Percentiles rank a stretch among this genome's conserved stretches.
phyloP scores from a whole-genome alignment of 1,140 invertebrate genomes.

The silkworm (Bombyx mori) region ASM3026992v2 NC_085131.1:6991501-6992000 shows the following conservation, averaged over 20 bases:
- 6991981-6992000: conserved; percentile 66
- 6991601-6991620: no score
- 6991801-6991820: conserved; percentile 51
- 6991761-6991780: background rate
- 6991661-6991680: background rate
- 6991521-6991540: no score
- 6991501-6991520: no score
- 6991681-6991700: conserved; percentile 4
- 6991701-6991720: conserved; percentile 12
- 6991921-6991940: conserved; percentile 19
- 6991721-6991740: conserved; percentile 2
- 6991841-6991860: conserved; percentile 36
- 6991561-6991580: no score
- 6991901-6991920: conserved; percentile 30
- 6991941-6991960: conserved; percentile 16
- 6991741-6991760: background rate
- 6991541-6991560: no score
- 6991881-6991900: conserved; percentile 40
- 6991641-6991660: conserved; percentile 16
- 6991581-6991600: no score
- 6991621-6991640: conserved; percentile 34
- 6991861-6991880: conserved; percentile 30
- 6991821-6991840: conserved; percentile 32
- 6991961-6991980: conserved; percentile 27
- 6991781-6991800: conserved; percentile 59